phyloP scores from a whole-genome alignment of 2,797 vertebrate species.

The Danio aesculapii region DNA sequence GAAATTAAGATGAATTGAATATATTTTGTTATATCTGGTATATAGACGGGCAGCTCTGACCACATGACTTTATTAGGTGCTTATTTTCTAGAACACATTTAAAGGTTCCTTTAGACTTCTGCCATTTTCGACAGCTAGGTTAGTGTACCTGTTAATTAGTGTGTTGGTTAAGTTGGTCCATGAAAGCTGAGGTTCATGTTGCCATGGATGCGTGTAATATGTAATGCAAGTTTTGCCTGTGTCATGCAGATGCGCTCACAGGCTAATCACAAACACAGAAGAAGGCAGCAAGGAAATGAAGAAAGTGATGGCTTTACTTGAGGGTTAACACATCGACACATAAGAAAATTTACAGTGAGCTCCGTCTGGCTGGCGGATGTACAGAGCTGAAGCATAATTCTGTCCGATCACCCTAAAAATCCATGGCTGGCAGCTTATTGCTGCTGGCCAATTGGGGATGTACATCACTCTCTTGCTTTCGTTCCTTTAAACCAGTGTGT shows the following conservation, averaged over 20 bases:
- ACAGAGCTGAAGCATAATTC: conserved; percentile 74
- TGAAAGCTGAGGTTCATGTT: conserved; percentile 20
- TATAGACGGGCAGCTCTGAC: not conserved
- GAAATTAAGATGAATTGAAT: too few relatives aligned
- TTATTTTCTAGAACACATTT: conserved; percentile 32
- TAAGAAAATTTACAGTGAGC: conserved; percentile 37
- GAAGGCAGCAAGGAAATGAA: conserved; percentile 16
- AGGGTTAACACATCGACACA: conserved; percentile 29
- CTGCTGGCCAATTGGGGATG: conserved; percentile 30
- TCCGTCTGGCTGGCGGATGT: conserved; percentile 29
- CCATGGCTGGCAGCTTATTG: conserved; percentile 34
- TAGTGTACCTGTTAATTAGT: conserved; percentile 45
- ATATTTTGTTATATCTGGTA: not conserved
- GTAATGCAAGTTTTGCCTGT: conserved; percentile 20
- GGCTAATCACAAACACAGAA: conserved; percentile 35
- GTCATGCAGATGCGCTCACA: not conserved
- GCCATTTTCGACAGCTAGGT: conserved; percentile 40
- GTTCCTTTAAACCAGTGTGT: not conserved
- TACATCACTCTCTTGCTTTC: conserved; percentile 32
- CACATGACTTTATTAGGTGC: conserved; percentile 24
- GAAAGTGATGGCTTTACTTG: conserved; percentile 8
- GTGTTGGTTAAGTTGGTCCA: conserved; percentile 31
- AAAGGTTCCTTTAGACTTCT: conserved; percentile 32
- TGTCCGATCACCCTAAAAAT: conserved; percentile 65
- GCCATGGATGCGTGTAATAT: conserved; percentile 2